phyloP scores from a whole-genome alignment of 2,113 vertebrate species.

The Felis chaus region DNA sequence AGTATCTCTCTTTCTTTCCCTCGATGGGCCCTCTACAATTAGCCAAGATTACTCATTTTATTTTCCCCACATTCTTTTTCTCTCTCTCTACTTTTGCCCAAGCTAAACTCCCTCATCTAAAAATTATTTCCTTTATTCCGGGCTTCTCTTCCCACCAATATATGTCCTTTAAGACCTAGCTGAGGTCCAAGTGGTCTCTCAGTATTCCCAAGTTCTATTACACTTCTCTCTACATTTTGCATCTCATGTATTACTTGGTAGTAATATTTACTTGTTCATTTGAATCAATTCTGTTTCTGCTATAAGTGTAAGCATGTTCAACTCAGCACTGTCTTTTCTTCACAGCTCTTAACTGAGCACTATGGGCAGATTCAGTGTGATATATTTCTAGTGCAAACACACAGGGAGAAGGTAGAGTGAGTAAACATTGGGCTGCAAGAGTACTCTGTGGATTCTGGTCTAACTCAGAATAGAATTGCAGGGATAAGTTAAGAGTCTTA shows the following conservation, averaged over 20 bases:
- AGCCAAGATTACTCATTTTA: neutral
- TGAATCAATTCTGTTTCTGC: neutral
- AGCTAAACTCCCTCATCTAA: neutral
- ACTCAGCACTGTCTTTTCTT: neutral
- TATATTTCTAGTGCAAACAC: neutral
- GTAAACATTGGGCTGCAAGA: neutral
- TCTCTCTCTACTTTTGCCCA: neutral
- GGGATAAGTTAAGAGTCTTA: neutral
- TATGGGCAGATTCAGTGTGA: neutral
- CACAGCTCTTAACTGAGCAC: neutral
- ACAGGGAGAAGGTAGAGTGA: neutral
- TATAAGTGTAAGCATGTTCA: neutral
- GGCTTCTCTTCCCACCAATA: neutral
- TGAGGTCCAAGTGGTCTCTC: neutral
- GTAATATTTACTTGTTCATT: neutral
- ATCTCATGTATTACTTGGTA: neutral
- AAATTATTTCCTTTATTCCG: neutral
- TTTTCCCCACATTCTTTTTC: neutral
- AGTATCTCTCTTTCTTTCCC: rapidly evolving
- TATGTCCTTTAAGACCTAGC: neutral
- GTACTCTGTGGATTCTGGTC: neutral
- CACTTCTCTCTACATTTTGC: neutral
- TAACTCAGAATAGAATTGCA: neutral
- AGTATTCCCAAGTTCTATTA: neutral
- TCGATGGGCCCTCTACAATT: neutral